Percentiles rank a stretch among this genome's conserved stretches.
phyloP scores from a whole-genome alignment of 2,113 vertebrate species.

The Panurus biarmicus region DNA sequence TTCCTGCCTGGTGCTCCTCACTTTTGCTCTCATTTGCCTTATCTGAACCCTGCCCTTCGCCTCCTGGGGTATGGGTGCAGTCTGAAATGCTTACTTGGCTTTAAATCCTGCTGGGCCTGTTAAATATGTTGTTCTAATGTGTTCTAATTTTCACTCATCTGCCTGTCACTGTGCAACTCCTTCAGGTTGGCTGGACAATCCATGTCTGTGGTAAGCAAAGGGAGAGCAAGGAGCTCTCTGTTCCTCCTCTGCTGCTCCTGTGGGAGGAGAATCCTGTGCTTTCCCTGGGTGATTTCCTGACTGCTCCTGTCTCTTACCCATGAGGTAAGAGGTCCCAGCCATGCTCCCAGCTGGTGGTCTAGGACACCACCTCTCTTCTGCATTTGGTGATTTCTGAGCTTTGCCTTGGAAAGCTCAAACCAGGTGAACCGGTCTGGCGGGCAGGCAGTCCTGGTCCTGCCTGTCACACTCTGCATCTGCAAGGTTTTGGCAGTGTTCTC shows the following conservation, averaged over 20 bases:
- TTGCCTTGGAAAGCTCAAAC: neutral
- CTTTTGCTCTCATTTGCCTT: neutral
- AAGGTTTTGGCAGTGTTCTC: neutral
- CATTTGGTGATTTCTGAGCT: neutral
- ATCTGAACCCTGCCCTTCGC: neutral
- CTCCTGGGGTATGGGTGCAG: neutral
- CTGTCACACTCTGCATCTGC: neutral
- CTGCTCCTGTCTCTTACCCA: neutral
- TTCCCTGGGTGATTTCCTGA: neutral
- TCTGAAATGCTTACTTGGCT: slow-evolving; percentile 13
- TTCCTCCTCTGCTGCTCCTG: neutral
- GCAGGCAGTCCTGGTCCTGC: neutral
- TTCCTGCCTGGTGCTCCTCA: neutral
- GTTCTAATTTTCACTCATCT: neutral
- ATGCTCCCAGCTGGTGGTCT: neutral
- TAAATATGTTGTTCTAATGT: neutral
- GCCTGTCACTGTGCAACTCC: neutral
- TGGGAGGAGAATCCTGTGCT: neutral
- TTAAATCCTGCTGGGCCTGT: slow-evolving; percentile 8
- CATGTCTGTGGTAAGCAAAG: neutral
- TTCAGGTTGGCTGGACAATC: neutral
- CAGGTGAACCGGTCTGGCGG: slow-evolving; percentile 54
- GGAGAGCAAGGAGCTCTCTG: neutral
- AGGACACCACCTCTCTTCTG: neutral
- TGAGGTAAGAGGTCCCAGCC: fast-evolving